Conservation (phyloP, 2,888 invertebrate genomes). For the Cheilosia scutellata region DNA sequence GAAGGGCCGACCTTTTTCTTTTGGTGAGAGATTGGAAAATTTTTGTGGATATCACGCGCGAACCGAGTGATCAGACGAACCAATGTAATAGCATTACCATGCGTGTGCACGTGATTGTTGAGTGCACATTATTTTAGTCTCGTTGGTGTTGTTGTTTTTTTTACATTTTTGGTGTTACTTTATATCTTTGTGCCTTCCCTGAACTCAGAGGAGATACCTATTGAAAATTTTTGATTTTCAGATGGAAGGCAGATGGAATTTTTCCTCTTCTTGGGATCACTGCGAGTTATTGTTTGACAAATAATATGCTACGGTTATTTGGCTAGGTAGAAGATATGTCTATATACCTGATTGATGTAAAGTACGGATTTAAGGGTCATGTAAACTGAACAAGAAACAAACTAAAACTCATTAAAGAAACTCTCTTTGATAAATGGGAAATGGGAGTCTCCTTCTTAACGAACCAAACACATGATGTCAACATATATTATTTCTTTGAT, state of each 20-base stretch:
- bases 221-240: slow-evolving; percentile 1
- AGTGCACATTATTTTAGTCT: slow-evolving; percentile 57
- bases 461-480: neutral
- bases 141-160: slow-evolving; percentile 38
- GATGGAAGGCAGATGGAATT: slow-evolving; percentile 25
- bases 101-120: slow-evolving; percentile 67
- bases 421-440: neutral
- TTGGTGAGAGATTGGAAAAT: slow-evolving; percentile 64
- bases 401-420: neutral
- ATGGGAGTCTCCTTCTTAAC: neutral
- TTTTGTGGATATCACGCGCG: slow-evolving; percentile 55
- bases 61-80: slow-evolving; percentile 58
- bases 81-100: slow-evolving; percentile 13
- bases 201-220: slow-evolving; percentile 38
- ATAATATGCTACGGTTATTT: neutral
- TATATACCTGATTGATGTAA: slow-evolving; percentile 22
- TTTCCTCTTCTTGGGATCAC: slow-evolving; percentile 17
- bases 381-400: neutral
- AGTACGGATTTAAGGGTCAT: neutral
- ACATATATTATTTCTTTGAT: neutral
- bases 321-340: neutral
- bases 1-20: slow-evolving; percentile 73
- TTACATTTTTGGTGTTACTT: neutral
- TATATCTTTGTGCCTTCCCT: slow-evolving; percentile 40
- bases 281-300: slow-evolving; percentile 61